Conservation (phyloP, 2,888 invertebrate genomes). For the Herminia tarsipennalis region DNA sequence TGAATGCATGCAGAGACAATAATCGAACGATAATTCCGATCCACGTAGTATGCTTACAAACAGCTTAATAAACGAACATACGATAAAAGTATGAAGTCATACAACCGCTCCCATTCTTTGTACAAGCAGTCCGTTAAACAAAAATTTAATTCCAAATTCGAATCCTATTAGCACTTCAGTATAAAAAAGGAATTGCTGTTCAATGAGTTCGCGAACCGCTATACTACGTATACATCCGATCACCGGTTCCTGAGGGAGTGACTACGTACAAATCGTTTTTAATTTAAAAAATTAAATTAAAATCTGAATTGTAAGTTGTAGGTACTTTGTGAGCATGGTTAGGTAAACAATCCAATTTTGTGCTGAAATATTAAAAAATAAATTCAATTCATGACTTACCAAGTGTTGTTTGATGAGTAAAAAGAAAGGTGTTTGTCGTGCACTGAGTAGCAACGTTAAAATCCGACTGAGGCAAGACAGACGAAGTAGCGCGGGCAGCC, state of each 20-base stretch:
- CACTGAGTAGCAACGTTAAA: slow-evolving; percentile 65
- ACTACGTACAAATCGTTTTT: slow-evolving; percentile 26
- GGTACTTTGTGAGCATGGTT: slow-evolving; percentile 5
- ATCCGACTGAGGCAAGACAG: slow-evolving; percentile 62
- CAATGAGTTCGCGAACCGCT: slow-evolving; percentile 48
- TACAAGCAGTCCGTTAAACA: slow-evolving; percentile 53
- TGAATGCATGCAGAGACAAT: slow-evolving; percentile 15
- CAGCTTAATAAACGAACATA: slow-evolving; percentile 3
- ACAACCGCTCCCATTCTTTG: slow-evolving; percentile 54
- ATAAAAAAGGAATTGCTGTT: slow-evolving; percentile 42
- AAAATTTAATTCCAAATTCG: slow-evolving; percentile 28
- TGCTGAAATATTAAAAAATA: slow-evolving; percentile 23
- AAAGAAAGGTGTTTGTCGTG: slow-evolving; percentile 52
- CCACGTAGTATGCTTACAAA: slow-evolving; percentile 15
- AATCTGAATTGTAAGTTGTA: too few relatives aligned
- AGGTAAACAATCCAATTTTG: slow-evolving; percentile 13
- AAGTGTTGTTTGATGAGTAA: slow-evolving; percentile 59
- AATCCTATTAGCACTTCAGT: slow-evolving; percentile 9
- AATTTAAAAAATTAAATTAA: too few relatives aligned
- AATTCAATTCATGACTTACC: slow-evolving; percentile 60
- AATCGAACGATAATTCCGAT: slow-evolving; percentile 27
- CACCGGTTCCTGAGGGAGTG: slow-evolving; percentile 54
- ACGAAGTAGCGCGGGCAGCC: slow-evolving; percentile 39
- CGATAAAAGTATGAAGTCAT: slow-evolving; percentile 58
- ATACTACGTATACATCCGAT: slow-evolving; percentile 39